Conservation (phyloP, 2,113 vertebrate species). For the Sceloporus undulatus region DNA sequence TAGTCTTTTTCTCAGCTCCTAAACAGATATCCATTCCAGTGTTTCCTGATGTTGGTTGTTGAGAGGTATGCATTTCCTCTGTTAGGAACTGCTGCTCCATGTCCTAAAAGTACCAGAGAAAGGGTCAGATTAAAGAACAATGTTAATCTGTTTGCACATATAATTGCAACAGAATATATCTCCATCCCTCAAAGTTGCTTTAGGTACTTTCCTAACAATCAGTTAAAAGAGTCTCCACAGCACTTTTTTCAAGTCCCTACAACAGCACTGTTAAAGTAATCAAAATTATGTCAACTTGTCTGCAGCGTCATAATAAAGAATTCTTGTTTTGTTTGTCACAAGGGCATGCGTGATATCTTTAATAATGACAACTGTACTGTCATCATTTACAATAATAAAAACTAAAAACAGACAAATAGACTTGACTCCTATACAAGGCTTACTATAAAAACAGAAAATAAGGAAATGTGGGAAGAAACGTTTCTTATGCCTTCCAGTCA, state of each 20-base stretch:
- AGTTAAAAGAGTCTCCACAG: background rate
- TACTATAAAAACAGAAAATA: background rate
- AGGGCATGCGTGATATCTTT: background rate
- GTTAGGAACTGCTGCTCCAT: conserved; percentile 21
- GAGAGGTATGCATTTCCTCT: conserved; percentile 21
- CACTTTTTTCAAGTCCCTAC: background rate
- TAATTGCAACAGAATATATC: background rate
- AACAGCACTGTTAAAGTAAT: background rate
- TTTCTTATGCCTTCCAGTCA: background rate
- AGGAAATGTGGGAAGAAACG: background rate
- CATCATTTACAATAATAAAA: background rate
- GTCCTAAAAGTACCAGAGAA: conserved; percentile 16
- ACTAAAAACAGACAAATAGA: background rate
- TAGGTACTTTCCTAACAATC: background rate
- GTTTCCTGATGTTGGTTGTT: conserved; percentile 48
- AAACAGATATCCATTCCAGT: conserved; percentile 54
- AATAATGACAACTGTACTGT: too few species aligned
- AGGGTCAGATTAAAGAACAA: background rate
- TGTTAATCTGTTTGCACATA: conserved; percentile 6
- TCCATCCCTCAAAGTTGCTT: background rate
- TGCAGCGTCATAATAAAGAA: background rate
- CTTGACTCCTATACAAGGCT: background rate
- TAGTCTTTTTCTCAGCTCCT: conserved; percentile 50
- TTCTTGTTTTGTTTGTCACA: background rate
- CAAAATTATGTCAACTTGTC: background rate